These are phyloP conservation scores for Tinea pellionella DNA, from an alignment of 2,888 invertebrate genomes.

Conservation along the genomic window DNA sequence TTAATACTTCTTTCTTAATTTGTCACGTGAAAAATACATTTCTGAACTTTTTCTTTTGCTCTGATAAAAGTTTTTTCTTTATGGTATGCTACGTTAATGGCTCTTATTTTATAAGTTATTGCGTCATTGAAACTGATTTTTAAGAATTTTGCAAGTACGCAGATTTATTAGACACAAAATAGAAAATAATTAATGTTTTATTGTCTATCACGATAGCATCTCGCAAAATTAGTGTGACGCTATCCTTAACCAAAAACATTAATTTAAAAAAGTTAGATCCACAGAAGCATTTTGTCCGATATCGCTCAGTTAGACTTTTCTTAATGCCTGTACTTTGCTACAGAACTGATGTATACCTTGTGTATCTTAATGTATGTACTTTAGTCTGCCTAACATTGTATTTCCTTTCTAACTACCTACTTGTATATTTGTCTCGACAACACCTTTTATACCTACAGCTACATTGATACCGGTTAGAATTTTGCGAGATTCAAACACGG, in stretches of 20 bases:
- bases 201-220: background rate
- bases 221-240: background rate
- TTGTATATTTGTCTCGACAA: too few species aligned
- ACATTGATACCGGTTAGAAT: too few species aligned
- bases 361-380: too few species aligned
- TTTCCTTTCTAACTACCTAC: too few species aligned
- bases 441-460: too few species aligned
- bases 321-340: too few species aligned
- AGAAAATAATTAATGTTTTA: background rate
- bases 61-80: slow-evolving; percentile 32
- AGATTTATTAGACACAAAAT: background rate
- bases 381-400: too few species aligned
- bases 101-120: slow-evolving; percentile 3
- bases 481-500: too few species aligned
- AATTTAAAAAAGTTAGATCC: background rate
- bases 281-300: background rate
- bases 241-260: background rate
- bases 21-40: slow-evolving; percentile 31
- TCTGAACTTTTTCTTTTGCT: slow-evolving; percentile 27
- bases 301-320: background rate
- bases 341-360: too few species aligned
- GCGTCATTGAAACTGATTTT: background rate
- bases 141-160: background rate
- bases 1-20: slow-evolving; percentile 41
- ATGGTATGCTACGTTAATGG: slow-evolving; percentile 12